phyloP scores from a whole-genome alignment of 2,113 vertebrate genomes.

The Rhombomys opimus region DNA sequence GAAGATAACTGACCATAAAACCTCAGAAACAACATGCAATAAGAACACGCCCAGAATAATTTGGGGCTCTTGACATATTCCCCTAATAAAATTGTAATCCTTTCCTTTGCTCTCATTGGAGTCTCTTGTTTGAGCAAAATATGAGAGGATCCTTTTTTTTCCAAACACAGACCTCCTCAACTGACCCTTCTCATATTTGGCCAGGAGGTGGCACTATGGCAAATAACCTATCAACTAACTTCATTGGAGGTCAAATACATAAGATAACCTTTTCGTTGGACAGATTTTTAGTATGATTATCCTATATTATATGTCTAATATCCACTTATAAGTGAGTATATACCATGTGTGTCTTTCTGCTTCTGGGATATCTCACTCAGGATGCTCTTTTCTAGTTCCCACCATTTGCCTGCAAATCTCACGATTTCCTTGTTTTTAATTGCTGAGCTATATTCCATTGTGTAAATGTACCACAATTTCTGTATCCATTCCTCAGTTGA shows the following conservation, averaged over 20 bases:
- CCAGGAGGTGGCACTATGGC: constrained; percentile 9
- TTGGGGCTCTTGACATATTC: neutral
- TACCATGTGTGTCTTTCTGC: too few species aligned
- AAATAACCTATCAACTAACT: neutral
- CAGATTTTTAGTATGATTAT: too few species aligned
- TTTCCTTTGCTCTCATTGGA: neutral
- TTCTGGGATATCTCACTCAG: too few species aligned
- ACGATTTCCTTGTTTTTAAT: too few species aligned
- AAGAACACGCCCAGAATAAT: neutral
- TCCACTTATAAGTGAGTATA: too few species aligned
- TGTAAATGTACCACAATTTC: too few species aligned
- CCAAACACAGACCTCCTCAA: neutral
- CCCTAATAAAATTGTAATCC: neutral
- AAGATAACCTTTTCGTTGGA: neutral
- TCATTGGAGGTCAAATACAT: neutral
- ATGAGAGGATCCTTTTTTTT: neutral
- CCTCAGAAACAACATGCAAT: neutral
- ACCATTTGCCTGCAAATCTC: too few species aligned
- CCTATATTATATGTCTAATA: too few species aligned
- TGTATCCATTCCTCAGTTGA: too few species aligned
- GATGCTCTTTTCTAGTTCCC: too few species aligned
- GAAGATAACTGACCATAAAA: neutral
- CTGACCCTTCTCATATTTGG: neutral
- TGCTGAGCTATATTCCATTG: too few species aligned
- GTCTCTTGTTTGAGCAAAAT: neutral